Evolutionary conservation across 2,113 vertebrate genomes (phyloP).

Genomic region (Poicephalus gulielmi): DNA sequence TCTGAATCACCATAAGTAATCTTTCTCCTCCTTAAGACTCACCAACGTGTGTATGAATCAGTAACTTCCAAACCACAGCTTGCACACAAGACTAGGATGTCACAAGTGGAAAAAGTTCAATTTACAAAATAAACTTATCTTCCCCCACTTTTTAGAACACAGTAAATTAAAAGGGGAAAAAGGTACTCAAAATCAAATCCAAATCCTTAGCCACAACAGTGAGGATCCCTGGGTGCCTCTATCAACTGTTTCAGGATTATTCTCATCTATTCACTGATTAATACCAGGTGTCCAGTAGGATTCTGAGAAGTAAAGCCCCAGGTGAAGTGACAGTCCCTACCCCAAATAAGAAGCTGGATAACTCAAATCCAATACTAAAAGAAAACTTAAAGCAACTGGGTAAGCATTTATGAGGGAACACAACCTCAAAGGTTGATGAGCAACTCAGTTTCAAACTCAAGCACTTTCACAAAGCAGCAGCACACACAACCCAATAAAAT

Average conservation of each 20-base stretch:
- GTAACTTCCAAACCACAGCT: neutral
- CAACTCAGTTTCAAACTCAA: neutral
- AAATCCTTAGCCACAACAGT: neutral
- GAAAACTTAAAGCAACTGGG: neutral
- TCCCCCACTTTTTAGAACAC: neutral
- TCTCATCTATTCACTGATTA: neutral
- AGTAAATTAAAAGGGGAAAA: neutral
- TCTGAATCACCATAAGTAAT: neutral
- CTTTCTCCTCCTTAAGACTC: neutral
- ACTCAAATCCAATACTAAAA: neutral
- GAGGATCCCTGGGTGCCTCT: neutral
- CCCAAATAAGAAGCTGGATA: neutral
- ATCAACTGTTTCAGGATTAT: neutral
- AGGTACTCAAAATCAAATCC: neutral
- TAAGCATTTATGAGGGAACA: neutral
- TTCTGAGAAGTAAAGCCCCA: neutral
- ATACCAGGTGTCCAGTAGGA: neutral
- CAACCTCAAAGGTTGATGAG: neutral
- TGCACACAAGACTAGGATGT: neutral
- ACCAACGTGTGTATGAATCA: rapidly evolving
- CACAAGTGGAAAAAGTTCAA: neutral
- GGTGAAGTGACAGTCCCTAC: rapidly evolving
- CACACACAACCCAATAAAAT: neutral
- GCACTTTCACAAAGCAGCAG: neutral
- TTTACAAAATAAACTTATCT: neutral